phyloP scores from a whole-genome alignment of 2,797 vertebrate species.

The Antennarius maculatus region DNA sequence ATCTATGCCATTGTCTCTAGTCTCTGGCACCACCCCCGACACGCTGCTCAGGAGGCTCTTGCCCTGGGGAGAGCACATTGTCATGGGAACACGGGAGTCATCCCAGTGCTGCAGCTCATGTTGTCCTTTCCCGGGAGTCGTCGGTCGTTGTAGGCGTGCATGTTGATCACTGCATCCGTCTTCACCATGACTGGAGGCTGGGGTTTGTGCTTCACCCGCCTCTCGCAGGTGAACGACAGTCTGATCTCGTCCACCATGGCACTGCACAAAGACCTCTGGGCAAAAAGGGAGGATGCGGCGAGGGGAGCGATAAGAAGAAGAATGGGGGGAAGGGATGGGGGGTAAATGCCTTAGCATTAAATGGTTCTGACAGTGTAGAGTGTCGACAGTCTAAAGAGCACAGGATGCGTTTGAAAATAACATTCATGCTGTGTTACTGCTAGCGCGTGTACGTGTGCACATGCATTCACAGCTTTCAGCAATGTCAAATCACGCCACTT shows the following conservation, averaged over 20 bases:
- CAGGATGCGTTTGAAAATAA: conserved; percentile 50
- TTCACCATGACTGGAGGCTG: conserved; percentile 87
- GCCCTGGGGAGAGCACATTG: conserved; percentile 71
- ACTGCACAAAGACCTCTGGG: conserved; percentile 98
- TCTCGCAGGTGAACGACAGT: conserved; percentile 97
- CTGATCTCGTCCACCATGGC: conserved; percentile 96
- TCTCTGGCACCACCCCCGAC: conserved; percentile 73
- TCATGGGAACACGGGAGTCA: conserved; percentile 92
- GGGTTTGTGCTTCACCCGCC: conserved; percentile 93
- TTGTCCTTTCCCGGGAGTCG: conserved; percentile 97
- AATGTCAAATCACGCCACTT: conserved; percentile 39
- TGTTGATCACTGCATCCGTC: conserved; percentile 97
- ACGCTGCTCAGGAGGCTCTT: conserved; percentile 79
- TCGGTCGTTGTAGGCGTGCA: conserved; percentile 98
- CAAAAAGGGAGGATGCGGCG: conserved; percentile 71
- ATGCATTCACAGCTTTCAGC: conserved; percentile 42
- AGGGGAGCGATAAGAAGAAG: conserved; percentile 54
- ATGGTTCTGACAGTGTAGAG: conserved; percentile 70
- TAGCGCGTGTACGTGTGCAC: conserved; percentile 3
- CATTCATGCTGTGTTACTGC: conserved; percentile 39
- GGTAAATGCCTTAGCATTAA: conserved; percentile 81
- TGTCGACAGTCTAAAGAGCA: conserved; percentile 61
- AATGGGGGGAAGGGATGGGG: conserved; percentile 55
- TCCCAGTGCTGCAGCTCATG: conserved; percentile 91
- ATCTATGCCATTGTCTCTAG: conserved; percentile 81